Evolutionary conservation across 2,888 invertebrate genomes (phyloP).

Genomic region (Seira sanloemensis): DNA sequence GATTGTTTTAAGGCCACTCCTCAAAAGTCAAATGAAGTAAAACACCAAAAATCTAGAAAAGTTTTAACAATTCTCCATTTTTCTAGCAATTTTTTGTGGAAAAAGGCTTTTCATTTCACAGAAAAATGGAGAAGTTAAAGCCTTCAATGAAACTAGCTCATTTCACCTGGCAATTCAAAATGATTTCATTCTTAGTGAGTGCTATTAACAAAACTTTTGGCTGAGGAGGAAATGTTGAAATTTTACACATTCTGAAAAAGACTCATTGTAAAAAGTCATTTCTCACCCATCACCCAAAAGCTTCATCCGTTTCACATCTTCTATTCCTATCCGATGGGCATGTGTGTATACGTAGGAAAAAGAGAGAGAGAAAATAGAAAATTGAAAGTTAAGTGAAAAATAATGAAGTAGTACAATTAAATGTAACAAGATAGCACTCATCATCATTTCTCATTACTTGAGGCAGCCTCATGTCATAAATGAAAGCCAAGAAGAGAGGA

Average conservation of each 20-base stretch:
- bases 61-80: background rate
- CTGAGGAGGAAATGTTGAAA: slow-evolving; percentile 34
- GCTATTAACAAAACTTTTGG: background rate
- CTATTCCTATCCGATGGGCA: slow-evolving; percentile 34
- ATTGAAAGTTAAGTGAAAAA: slow-evolving; percentile 17
- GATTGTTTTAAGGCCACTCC: slow-evolving; percentile 58
- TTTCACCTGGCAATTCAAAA: slow-evolving; percentile 7
- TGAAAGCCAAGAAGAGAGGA: background rate
- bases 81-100: slow-evolving; percentile 9
- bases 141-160: background rate
- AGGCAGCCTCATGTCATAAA: background rate
- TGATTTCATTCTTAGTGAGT: background rate
- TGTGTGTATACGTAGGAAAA: background rate
- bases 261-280: slow-evolving; percentile 51
- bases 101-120: background rate
- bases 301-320: slow-evolving; percentile 28
- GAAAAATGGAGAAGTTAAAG: background rate
- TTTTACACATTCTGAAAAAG: slow-evolving; percentile 52
- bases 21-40: slow-evolving; percentile 32
- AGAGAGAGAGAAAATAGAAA: background rate
- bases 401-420: slow-evolving; percentile 17
- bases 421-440: slow-evolving; percentile 12
- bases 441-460: slow-evolving; percentile 14
- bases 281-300: slow-evolving; percentile 18
- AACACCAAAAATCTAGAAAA: too few species aligned